phyloP scores from a whole-genome alignment of 2,113 vertebrate species.

The Caloenas nicobarica region DNA sequence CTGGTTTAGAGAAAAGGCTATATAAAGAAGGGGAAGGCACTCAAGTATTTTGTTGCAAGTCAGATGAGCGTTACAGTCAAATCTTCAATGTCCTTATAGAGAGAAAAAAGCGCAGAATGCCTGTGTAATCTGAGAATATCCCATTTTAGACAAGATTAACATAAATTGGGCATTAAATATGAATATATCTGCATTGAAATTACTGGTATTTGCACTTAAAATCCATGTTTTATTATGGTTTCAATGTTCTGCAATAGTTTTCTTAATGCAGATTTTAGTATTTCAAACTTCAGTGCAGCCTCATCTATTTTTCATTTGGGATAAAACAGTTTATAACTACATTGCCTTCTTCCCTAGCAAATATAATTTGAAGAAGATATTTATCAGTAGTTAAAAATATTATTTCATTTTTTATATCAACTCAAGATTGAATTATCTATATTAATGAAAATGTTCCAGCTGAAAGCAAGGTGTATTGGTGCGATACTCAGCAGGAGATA shows the following conservation, averaged over 20 bases:
- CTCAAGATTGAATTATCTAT: background rate
- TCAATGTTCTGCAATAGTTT: background rate
- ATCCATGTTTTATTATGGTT: background rate
- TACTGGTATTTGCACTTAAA: background rate
- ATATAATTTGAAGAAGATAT: background rate
- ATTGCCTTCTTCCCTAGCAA: background rate
- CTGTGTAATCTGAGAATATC: background rate
- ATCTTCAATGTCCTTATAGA: background rate
- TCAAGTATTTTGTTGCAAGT: background rate
- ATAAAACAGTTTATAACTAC: background rate
- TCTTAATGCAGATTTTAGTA: background rate
- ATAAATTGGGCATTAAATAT: background rate
- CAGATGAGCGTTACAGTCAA: background rate
- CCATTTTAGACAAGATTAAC: background rate
- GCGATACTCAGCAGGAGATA: background rate
- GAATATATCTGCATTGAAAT: background rate
- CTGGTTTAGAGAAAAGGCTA: background rate
- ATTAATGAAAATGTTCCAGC: background rate
- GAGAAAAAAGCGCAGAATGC: background rate
- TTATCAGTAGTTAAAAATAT: background rate
- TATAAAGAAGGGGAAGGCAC: background rate
- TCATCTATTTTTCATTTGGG: conserved; percentile 1
- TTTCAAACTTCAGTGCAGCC: background rate
- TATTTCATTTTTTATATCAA: background rate
- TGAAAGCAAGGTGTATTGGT: background rate